Evolutionary conservation across 2,888 invertebrate genomes (phyloP).

Genomic region (Drosophila leonis): DNA sequence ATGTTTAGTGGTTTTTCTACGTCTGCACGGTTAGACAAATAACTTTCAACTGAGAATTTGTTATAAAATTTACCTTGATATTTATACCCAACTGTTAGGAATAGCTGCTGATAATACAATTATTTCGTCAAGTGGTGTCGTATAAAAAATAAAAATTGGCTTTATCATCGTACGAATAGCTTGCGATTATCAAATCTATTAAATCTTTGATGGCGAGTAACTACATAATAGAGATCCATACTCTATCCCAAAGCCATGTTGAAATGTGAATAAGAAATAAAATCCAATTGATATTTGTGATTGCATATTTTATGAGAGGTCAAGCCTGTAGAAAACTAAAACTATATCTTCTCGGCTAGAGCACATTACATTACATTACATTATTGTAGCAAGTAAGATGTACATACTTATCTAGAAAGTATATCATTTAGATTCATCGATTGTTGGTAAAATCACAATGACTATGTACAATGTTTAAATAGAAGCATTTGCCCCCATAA

Average conservation of each 20-base stretch:
- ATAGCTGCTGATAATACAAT: slow-evolving; percentile 36
- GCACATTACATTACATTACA: neutral
- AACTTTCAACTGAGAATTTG: slow-evolving; percentile 30
- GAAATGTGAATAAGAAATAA: too few species aligned
- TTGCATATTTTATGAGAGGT: neutral
- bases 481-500: neutral
- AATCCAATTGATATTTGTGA: neutral
- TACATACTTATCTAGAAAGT: too few species aligned
- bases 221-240: neutral
- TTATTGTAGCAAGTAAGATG: too few species aligned
- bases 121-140: slow-evolving; percentile 29
- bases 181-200: neutral
- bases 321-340: neutral
- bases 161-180: neutral
- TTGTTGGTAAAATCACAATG: slow-evolving; percentile 24
- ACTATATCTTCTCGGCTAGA: neutral
- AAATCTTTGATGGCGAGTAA: neutral
- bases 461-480: slow-evolving; percentile 1
- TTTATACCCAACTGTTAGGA: slow-evolving; percentile 39
- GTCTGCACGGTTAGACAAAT: slow-evolving; percentile 18
- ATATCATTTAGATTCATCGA: neutral
- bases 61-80: slow-evolving; percentile 18
- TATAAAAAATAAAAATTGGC: neutral
- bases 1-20: neutral
- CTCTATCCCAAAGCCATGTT: too few species aligned